Evolutionary conservation across 2,113 vertebrate species (phyloP).

Genomic region (Micromys minutus): DNA sequence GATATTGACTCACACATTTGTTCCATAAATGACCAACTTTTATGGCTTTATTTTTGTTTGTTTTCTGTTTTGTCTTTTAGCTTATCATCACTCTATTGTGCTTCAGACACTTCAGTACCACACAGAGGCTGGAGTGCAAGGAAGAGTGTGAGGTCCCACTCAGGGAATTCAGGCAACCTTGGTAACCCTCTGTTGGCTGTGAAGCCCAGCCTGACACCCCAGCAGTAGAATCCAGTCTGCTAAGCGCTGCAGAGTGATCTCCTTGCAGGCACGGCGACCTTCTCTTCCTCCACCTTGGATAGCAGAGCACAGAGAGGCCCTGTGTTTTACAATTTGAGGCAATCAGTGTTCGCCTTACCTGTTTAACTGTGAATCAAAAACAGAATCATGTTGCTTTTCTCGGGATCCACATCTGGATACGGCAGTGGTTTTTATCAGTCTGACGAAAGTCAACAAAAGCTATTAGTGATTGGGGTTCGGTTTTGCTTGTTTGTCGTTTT

Average conservation of each 20-base stretch:
- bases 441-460: conserved; percentile 68
- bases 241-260: conserved; percentile 49
- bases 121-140: not conserved
- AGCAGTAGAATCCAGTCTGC: conserved; percentile 9
- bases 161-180: conserved; percentile 10
- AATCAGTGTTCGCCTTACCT: conserved; percentile 4
- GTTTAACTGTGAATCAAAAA: conserved; percentile 50
- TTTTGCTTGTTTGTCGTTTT: too few relatives aligned
- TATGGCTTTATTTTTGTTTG: not conserved
- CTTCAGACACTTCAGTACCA: not conserved
- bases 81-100: not conserved
- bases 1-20: not conserved
- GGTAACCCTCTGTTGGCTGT: conserved; percentile 32
- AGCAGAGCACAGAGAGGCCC: not conserved
- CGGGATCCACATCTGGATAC: conserved; percentile 56
- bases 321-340: conserved; percentile 32
- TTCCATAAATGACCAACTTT: not conserved
- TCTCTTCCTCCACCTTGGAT: conserved; percentile 62
- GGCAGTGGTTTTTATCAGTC: conserved; percentile 75
- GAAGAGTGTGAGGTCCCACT: not conserved
- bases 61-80: not conserved
- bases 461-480: conserved; percentile 57
- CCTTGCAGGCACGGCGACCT: conserved; percentile 48
- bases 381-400: conserved; percentile 38
- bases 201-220: conserved; percentile 22